These are phyloP conservation scores for Lepidurus couesii DNA, from an alignment of 1,140 invertebrate species.

Conservation along the genomic window DNA sequence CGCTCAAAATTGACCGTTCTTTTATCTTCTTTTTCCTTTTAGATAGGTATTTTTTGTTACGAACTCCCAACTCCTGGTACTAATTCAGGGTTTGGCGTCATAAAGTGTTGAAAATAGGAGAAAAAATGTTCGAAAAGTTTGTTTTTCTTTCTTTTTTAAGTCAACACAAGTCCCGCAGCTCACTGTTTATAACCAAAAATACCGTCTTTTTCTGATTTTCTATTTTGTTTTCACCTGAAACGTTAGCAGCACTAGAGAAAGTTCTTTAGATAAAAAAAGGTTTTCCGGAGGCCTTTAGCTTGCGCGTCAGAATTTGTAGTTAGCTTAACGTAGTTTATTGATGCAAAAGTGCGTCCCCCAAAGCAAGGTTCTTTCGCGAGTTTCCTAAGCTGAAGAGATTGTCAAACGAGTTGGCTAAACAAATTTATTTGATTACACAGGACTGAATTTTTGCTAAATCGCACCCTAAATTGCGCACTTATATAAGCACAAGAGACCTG, in stretches of 20 bases:
- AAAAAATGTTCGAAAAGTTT: not conserved
- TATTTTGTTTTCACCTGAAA: not conserved
- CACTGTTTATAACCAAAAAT: not conserved
- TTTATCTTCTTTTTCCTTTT: not conserved
- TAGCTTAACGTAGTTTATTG: not conserved
- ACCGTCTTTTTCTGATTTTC: not conserved
- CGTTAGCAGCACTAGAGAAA: not conserved
- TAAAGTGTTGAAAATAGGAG: not conserved
- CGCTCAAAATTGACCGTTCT: not conserved
- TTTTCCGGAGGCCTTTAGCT: not conserved
- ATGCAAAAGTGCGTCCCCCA: not conserved
- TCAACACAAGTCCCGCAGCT: not conserved
- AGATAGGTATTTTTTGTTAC: not conserved
- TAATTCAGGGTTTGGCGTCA: not conserved
- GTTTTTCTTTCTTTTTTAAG: not conserved
- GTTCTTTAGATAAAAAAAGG: not conserved
- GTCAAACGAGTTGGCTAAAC: not conserved
- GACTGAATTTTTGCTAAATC: not conserved
- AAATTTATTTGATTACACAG: not conserved
- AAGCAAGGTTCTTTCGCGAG: not conserved
- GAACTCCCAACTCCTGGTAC: not conserved
- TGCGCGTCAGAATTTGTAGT: constrained; percentile 11
- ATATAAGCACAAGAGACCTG: not conserved
- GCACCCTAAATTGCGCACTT: not conserved
- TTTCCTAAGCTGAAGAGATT: not conserved